Base-by-base conservation (phyloP, 2,888 invertebrate genomes). In the Liposcelis brunnea region DNA sequence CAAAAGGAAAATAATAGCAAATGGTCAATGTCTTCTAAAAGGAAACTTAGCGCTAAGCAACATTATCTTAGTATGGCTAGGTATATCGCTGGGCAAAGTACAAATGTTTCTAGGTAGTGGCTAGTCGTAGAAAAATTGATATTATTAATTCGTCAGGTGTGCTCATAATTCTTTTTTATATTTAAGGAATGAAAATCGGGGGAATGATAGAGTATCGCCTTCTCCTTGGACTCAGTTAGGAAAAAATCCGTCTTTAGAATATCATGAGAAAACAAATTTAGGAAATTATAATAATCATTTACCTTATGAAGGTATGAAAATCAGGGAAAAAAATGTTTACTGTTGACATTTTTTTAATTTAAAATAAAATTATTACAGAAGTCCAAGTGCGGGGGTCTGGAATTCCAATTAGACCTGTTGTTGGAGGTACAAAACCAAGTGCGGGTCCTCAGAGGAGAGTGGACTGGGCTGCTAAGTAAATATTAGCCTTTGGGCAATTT, bases 401-500 rank as follows among this genome's bases (percentile, higher is more conserved):
- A 4, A 35, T 35, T 35, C 15, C 15, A 6, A 12, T 35, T 35
- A 35, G 15, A 11, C 40, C 40, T n/a, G 12, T 21, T 5, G 40
- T 40, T 5, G 40, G 40, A 18, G 40, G 40, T 14, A 40, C 40
- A 19, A 40, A 40, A 19, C 16, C 40, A 4, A 40, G 40, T 11
- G 40, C 40, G 15, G 40, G 19, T 6, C 16, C 40, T n/a, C 6
- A 6, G 19, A 3, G 40, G 16, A 14, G 40, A 21, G 76, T 80
- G 45, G 81, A 82, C 63, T 84, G 85, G 85, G 80, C 82, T 47
- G 79, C 84, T 49, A 85, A 84, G 72, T 89, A 77, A 50, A 51
- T 52, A 19, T 31, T 38, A 32, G 31, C 43, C 12, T 26, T 26
- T 26, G 8, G 8, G n/a, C n/a, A n/a, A n/a, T n/a, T n/a, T n/a